Percentiles rank a stretch among this genome's conserved stretches.
Evolutionary conservation across 2,113 vertebrate genomes (phyloP).

Genomic region (Aldabrachelys gigantea): DNA sequence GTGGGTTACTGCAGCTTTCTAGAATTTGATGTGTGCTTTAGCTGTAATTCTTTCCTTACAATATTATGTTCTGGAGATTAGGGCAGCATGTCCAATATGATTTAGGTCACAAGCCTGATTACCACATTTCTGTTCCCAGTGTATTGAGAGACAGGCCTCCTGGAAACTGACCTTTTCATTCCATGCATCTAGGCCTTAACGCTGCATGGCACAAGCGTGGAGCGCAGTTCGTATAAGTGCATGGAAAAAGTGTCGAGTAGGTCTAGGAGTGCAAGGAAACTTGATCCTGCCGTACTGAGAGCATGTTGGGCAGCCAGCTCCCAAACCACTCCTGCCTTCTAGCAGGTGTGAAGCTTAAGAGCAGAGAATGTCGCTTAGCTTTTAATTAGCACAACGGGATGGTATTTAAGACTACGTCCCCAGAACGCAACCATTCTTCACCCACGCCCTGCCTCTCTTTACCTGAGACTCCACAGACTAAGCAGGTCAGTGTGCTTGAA

Average conservation of each 20-base stretch:
- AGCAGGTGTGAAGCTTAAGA: neutral
- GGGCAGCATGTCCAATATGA: conserved; percentile 65
- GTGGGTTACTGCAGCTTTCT: conserved; percentile 47
- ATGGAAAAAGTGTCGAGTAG: conserved; percentile 34
- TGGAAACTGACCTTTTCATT: conserved; percentile 52
- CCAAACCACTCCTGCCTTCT: neutral
- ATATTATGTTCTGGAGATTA: conserved; percentile 63
- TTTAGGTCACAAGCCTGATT: conserved; percentile 65
- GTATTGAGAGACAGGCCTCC: conserved; percentile 19
- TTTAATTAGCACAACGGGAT: neutral
- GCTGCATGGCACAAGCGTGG: conserved; percentile 15
- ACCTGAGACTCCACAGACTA: neutral
- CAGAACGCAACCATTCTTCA: neutral
- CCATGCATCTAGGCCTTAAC: conserved; percentile 37
- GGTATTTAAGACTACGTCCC: neutral
- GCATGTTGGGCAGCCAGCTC: neutral
- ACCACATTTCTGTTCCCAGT: conserved; percentile 61
- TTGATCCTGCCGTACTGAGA: fast-evolving
- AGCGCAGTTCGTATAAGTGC: neutral
- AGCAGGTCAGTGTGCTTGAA: neutral
- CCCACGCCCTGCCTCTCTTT: neutral
- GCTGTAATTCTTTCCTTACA: conserved; percentile 67
- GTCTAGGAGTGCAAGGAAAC: neutral
- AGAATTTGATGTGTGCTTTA: conserved; percentile 64
- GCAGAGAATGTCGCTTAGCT: neutral